These are phyloP conservation scores for Monomorium pharaonis DNA, from an alignment of 1,140 invertebrate species.

Conservation along the genomic window DNA sequence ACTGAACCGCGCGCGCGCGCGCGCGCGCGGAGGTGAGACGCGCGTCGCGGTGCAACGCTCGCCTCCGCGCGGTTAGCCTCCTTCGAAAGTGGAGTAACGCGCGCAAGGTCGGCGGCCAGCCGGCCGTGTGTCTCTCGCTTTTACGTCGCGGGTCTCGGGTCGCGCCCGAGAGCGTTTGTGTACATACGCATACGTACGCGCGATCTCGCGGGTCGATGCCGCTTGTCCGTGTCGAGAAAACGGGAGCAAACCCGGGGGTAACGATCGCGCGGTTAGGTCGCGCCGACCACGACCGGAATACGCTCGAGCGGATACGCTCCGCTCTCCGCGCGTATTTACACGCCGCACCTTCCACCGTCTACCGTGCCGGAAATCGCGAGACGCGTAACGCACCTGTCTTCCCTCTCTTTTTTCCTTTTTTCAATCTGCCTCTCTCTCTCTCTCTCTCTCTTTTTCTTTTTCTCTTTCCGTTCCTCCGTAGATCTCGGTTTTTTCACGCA, in stretches of 20 bases:
- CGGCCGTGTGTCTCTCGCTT: slow-evolving; percentile 9
- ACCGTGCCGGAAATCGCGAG: slow-evolving; percentile 23
- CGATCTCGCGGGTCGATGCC: neutral
- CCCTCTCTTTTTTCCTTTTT: neutral
- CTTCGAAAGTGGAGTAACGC: slow-evolving; percentile 62
- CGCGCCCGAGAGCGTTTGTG: neutral
- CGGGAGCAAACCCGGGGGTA: slow-evolving; percentile 36
- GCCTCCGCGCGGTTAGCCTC: slow-evolving; percentile 41
- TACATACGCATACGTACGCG: neutral
- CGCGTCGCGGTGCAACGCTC: slow-evolving; percentile 14
- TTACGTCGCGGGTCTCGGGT: slow-evolving; percentile 15
- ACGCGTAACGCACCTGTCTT: neutral
- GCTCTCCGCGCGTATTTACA: neutral
- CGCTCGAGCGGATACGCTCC: slow-evolving; percentile 17
- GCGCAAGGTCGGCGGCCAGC: slow-evolving; percentile 59
- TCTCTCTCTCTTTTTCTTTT: neutral
- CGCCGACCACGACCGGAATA: slow-evolving; percentile 15
- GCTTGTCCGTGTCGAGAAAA: slow-evolving; percentile 18
- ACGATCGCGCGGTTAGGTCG: slow-evolving; percentile 1
- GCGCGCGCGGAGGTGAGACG: neutral
- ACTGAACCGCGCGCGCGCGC: too few relatives aligned
- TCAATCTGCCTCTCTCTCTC: neutral
- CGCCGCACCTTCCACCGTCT: slow-evolving; percentile 16
- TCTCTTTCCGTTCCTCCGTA: neutral
- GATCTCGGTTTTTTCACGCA: too few relatives aligned